These are phyloP conservation scores for Cyphomyrus plagiostoma DNA, from an alignment of 2,113 vertebrate genomes.

Conservation along the genomic window DNA sequence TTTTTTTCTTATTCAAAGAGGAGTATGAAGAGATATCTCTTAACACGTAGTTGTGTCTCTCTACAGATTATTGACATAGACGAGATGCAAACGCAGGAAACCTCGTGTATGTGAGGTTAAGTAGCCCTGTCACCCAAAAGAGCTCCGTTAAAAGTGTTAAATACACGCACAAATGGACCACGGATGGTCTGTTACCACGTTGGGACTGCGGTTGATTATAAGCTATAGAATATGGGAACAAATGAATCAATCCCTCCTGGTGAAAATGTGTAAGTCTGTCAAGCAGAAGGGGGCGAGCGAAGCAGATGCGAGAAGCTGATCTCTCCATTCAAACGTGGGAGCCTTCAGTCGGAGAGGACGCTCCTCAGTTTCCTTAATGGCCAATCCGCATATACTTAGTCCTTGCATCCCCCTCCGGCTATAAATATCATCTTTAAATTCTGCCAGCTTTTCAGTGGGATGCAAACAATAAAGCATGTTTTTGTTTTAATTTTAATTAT, in stretches of 20 bases:
- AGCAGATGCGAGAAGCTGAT: background rate
- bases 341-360: background rate
- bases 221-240: background rate
- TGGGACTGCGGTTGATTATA: background rate
- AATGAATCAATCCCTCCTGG: background rate
- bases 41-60: background rate
- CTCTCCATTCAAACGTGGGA: background rate
- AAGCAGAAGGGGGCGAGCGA: slow-evolving; percentile 19
- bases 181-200: background rate
- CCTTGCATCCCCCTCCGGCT: background rate
- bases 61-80: background rate
- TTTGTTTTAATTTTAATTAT: background rate
- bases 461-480: background rate
- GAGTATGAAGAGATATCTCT: background rate
- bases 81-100: background rate
- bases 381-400: background rate
- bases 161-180: background rate
- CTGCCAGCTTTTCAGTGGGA: background rate
- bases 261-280: slow-evolving; percentile 4
- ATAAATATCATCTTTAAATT: background rate
- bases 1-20: background rate
- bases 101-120: background rate
- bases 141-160: background rate
- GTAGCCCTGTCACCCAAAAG: background rate
- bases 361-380: background rate